phyloP scores from a whole-genome alignment of 1,140 invertebrate genomes.

The Nylanderia fulva region DNA sequence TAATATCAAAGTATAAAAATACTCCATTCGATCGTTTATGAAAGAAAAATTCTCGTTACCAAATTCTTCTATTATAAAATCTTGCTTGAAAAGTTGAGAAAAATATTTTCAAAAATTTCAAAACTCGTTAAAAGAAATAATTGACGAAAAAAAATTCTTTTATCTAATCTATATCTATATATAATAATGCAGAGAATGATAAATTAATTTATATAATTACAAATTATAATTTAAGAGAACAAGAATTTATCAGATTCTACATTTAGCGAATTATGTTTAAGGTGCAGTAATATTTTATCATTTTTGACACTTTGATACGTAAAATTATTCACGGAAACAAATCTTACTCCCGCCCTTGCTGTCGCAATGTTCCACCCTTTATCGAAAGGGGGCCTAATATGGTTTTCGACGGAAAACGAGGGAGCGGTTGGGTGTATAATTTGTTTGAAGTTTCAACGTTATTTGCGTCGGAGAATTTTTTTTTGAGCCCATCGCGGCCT shows the following conservation, averaged over 20 bases:
- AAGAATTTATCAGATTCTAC: neutral
- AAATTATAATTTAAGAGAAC: neutral
- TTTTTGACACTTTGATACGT: neutral
- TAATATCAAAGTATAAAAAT: slow-evolving; percentile 33
- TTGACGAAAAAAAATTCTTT: neutral
- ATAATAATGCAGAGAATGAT: neutral
- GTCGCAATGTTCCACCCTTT: slow-evolving; percentile 8
- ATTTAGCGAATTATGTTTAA: neutral
- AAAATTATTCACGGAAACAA: neutral
- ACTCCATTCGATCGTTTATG: neutral
- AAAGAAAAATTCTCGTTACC: neutral
- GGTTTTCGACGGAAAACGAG: slow-evolving; percentile 43
- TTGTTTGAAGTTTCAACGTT: slow-evolving; percentile 62
- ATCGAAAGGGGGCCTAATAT: slow-evolving; percentile 40
- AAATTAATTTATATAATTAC: no score
- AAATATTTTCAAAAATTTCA: neutral
- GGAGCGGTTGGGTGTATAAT: slow-evolving; percentile 24
- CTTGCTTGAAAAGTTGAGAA: neutral
- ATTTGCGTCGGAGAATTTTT: slow-evolving; percentile 51
- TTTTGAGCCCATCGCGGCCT: slow-evolving; percentile 23
- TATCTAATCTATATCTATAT: neutral
- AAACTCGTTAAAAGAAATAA: neutral
- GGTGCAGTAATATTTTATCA: slow-evolving; percentile 41
- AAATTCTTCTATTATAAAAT: neutral
- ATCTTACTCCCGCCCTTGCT: slow-evolving; percentile 10